Evolutionary conservation across 2,888 invertebrate genomes (phyloP).

Genomic region (Venustoraphidia nigricollis): DNA sequence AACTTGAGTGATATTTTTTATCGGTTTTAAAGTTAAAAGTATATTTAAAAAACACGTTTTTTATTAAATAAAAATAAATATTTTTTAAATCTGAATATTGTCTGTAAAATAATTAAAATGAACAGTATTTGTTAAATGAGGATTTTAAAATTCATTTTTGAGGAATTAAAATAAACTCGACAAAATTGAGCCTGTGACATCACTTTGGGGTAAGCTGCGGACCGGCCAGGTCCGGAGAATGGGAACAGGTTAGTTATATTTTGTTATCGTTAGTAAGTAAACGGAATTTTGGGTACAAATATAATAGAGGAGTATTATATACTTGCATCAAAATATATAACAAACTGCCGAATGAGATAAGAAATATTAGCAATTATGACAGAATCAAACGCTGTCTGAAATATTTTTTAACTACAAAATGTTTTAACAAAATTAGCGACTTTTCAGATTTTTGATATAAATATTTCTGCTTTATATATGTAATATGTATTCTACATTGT

Average conservation of each 20-base stretch:
- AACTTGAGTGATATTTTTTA: not conserved
- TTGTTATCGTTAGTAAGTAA: slow-evolving; percentile 7
- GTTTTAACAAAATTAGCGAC: too few relatives aligned
- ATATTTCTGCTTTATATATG: too few relatives aligned
- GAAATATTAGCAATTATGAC: too few relatives aligned
- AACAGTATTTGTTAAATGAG: not conserved
- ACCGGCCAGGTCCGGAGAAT: slow-evolving; percentile 49
- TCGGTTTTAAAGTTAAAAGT: too few relatives aligned
- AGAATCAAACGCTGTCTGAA: too few relatives aligned
- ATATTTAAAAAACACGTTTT: not conserved
- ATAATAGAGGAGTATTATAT: too few relatives aligned
- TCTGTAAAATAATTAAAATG: not conserved
- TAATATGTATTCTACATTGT: too few relatives aligned
- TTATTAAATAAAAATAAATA: not conserved
- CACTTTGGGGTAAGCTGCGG: slow-evolving; percentile 47
- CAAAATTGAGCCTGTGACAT: slow-evolving; percentile 32
- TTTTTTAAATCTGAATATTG: not conserved
- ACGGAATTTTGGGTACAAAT: not conserved
- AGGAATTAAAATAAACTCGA: slow-evolving; percentile 7
- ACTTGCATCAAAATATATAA: too few relatives aligned
- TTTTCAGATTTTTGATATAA: too few relatives aligned
- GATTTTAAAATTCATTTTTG: slow-evolving; percentile 1
- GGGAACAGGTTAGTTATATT: slow-evolving; percentile 47
- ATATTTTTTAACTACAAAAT: too few relatives aligned
- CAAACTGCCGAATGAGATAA: too few relatives aligned